Evolutionary conservation across 2,888 invertebrate species (phyloP).

Genomic region (Chrysolina haemoptera): DNA sequence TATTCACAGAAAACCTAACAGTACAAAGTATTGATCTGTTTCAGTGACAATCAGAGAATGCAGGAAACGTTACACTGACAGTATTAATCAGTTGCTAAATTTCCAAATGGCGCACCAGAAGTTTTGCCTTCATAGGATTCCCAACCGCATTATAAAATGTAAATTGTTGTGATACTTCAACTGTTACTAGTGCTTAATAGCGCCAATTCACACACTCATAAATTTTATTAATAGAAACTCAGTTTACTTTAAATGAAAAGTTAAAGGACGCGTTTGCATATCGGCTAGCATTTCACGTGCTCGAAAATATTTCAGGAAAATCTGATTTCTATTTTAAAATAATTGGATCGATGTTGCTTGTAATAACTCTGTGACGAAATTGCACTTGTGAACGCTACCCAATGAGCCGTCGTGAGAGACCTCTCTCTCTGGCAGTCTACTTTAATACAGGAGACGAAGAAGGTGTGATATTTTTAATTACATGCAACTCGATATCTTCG

Average conservation of each 20-base stretch:
- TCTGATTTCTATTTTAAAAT: constrained; percentile 43
- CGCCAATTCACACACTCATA: constrained; percentile 35
- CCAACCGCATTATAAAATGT: constrained; percentile 26
- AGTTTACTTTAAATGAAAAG: constrained; percentile 42
- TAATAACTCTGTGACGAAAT: constrained; percentile 35
- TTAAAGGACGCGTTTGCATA: constrained; percentile 35
- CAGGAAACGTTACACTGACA: constrained; percentile 16
- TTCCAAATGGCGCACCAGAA: background rate
- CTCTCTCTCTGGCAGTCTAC: constrained; percentile 11
- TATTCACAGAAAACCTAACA: background rate
- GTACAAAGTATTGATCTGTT: background rate
- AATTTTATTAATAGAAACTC: constrained; percentile 44
- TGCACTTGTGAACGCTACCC: constrained; percentile 16
- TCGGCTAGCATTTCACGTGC: constrained; percentile 33
- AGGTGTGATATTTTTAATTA: constrained; percentile 14
- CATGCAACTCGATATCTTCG: background rate
- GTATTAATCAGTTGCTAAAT: background rate
- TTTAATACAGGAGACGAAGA: background rate
- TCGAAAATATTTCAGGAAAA: constrained; percentile 33
- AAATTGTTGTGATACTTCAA: constrained; percentile 28
- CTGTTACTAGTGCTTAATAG: constrained; percentile 26
- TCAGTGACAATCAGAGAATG: background rate
- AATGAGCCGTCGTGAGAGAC: constrained; percentile 5
- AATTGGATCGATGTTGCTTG: constrained; percentile 37
- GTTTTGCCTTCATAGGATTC: background rate